These are phyloP conservation scores for Enoplosus armatus DNA, from an alignment of 2,797 vertebrate genomes.

Conservation along the genomic window DNA sequence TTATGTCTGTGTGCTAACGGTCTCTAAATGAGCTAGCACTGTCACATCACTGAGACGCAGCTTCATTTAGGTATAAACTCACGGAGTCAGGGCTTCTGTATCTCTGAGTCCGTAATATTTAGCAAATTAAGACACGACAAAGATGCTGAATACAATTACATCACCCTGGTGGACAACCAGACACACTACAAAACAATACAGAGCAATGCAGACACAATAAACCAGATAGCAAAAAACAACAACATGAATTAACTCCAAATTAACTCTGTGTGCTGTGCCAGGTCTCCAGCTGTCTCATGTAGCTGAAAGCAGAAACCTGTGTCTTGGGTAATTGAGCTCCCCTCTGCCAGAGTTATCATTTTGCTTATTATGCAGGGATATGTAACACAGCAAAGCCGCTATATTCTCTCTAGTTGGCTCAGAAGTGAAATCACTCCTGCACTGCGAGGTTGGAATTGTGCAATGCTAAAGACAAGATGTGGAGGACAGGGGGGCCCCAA, in stretches of 20 bases:
- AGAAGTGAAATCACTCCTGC: slow-evolving; percentile 32
- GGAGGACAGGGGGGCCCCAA: slow-evolving; percentile 43
- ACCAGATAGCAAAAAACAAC: slow-evolving; percentile 41
- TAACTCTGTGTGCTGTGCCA: slow-evolving; percentile 40
- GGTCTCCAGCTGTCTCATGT: slow-evolving; percentile 68
- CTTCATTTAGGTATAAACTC: slow-evolving; percentile 65
- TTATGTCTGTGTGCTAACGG: slow-evolving; percentile 70
- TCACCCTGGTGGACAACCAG: slow-evolving; percentile 20
- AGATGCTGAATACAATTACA: slow-evolving; percentile 42
- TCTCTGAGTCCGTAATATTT: slow-evolving; percentile 47
- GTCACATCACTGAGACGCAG: slow-evolving; percentile 58
- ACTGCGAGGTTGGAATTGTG: slow-evolving; percentile 38
- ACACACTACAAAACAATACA: background rate
- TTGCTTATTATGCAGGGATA: slow-evolving; percentile 68
- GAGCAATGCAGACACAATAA: slow-evolving; percentile 26
- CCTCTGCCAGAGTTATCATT: slow-evolving; percentile 67
- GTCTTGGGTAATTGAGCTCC: slow-evolving; percentile 74
- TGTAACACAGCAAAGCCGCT: slow-evolving; percentile 56
- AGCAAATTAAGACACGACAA: slow-evolving; percentile 48
- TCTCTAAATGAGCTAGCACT: slow-evolving; percentile 74
- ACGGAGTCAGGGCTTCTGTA: slow-evolving; percentile 22
- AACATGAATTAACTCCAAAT: slow-evolving; percentile 68
- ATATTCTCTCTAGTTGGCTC: slow-evolving; percentile 39
- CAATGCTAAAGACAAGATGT: slow-evolving; percentile 43
- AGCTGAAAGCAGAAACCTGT: slow-evolving; percentile 74